These are phyloP conservation scores for Enteromius radiatus DNA, from an alignment of 2,797 vertebrate genomes.

Conservation along the genomic window DNA sequence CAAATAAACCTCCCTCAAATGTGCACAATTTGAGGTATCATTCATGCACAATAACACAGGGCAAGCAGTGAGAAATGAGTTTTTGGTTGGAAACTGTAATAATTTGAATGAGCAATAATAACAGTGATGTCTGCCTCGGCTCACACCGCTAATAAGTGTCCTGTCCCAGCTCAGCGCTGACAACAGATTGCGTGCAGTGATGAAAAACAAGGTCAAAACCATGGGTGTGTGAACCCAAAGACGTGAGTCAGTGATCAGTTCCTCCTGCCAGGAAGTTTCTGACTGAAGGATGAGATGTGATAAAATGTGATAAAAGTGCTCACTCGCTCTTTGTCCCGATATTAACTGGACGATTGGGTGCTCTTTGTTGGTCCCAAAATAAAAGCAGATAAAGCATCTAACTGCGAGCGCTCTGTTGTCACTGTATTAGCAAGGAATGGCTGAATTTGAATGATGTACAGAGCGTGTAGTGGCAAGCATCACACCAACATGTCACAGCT, in stretches of 20 bases:
- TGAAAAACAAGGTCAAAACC: constrained; percentile 16
- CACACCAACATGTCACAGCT: constrained; percentile 52
- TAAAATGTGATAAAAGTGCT: neutral
- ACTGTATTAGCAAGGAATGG: constrained; percentile 31
- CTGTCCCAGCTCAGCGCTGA: constrained; percentile 7
- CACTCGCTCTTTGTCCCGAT: neutral
- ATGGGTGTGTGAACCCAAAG: constrained; percentile 16
- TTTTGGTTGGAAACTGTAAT: neutral
- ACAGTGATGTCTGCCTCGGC: neutral
- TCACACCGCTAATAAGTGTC: neutral
- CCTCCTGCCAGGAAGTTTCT: neutral
- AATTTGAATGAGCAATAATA: neutral
- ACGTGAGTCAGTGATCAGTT: neutral
- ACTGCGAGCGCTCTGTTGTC: constrained; percentile 39
- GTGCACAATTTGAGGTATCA: neutral
- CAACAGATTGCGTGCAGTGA: neutral
- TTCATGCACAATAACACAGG: neutral
- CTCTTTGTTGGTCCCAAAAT: constrained; percentile 15
- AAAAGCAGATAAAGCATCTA: constrained; percentile 35
- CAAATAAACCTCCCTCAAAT: too few relatives aligned
- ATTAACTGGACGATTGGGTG: neutral
- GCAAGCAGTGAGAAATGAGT: neutral
- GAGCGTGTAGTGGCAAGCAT: constrained; percentile 53
- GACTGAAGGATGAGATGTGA: neutral
- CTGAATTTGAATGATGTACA: constrained; percentile 41